Evolutionary conservation across 53 echinoderm and acorn worm genomes (phyloP).

Genomic region (Paelopatides confundens): DNA sequence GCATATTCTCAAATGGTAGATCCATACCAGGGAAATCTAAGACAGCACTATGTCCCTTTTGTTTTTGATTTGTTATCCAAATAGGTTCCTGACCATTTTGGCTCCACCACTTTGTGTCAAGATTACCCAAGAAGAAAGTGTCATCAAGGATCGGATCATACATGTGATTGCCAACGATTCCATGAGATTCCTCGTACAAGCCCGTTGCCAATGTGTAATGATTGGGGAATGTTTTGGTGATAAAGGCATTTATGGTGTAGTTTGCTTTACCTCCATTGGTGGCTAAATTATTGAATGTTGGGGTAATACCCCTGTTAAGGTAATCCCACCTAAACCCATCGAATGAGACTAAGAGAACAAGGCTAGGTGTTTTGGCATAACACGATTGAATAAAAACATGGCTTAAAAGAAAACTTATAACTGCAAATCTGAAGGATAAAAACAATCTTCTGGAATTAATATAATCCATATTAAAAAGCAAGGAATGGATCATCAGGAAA

Average conservation of each 20-base stretch:
- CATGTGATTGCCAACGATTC: conserved; percentile 83
- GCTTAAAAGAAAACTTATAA: not conserved
- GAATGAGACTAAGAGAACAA: conserved; percentile 89
- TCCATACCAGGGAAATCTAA: conserved; percentile 70
- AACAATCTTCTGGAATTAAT: no score
- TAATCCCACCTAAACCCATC: conserved; percentile 97
- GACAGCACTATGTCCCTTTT: conserved; percentile 75
- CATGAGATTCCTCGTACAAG: conserved; percentile 90
- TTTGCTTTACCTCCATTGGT: conserved; percentile 70
- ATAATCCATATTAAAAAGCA: no score
- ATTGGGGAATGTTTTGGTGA: conserved; percentile 92
- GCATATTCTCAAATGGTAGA: conserved; percentile 65
- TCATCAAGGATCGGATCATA: conserved; percentile 76
- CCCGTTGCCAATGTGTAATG: conserved; percentile 88
- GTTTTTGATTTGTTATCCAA: conserved; percentile 89
- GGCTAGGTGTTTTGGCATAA: conserved; percentile 6
- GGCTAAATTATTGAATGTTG: conserved; percentile 74
- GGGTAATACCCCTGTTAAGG: conserved; percentile 71
- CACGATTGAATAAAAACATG: not conserved
- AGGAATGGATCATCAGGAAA: no score
- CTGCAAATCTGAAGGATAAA: no score
- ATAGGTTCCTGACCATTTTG: conserved; percentile 78
- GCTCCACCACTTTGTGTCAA: conserved; percentile 79
- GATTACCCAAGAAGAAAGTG: conserved; percentile 16
- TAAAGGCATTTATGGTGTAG: conserved; percentile 73